A percentile compares a stretch with the other conserved stretches of the same genome.
phyloP scores from a whole-genome alignment of 2,113 vertebrate species.

The Brachypteracias leptosomus region DNA sequence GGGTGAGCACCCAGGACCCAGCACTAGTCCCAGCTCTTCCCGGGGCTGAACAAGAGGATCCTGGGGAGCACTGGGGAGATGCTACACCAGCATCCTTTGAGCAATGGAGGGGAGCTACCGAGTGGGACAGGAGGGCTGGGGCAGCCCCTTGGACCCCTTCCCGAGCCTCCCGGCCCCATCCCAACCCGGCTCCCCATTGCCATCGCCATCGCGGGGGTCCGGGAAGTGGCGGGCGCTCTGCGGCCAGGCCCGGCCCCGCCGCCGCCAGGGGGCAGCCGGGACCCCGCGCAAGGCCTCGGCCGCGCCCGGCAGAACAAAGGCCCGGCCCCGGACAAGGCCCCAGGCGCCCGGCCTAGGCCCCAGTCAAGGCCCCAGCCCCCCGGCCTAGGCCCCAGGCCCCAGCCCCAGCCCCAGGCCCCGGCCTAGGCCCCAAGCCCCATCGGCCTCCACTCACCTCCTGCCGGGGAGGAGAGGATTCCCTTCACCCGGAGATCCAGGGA shows the following conservation, averaged over 20 bases:
- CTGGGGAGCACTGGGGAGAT: not conserved
- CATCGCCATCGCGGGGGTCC: not conserved
- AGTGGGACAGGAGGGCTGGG: not conserved
- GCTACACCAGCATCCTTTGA: not conserved
- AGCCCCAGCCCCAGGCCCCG: not conserved
- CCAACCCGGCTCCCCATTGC: too few species aligned
- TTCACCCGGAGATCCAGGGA: slow-evolving; percentile 90
- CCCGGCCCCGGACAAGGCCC: not conserved
- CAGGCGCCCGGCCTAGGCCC: too few species aligned
- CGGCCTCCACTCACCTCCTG: slow-evolving; percentile 75
- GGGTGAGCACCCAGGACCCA: not conserved
- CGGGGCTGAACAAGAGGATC: not conserved
- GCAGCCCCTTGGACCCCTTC: not conserved
- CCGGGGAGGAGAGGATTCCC: slow-evolving; percentile 80
- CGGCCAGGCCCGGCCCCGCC: not conserved
- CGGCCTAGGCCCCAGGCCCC: not conserved
- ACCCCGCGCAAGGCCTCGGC: not conserved
- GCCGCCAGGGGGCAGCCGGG: slow-evolving; percentile 70
- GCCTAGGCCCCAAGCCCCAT: not conserved
- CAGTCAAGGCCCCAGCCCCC: not conserved
- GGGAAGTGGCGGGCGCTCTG: not conserved
- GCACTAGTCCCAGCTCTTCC: not conserved
- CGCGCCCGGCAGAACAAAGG: slow-evolving; percentile 9
- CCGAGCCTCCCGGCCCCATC: not conserved
- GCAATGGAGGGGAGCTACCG: not conserved